These are phyloP conservation scores for Beroe ovata DNA, from an alignment of 37 sponge, comb jelly and placozoan genomes.

Conservation along the genomic window DNA sequence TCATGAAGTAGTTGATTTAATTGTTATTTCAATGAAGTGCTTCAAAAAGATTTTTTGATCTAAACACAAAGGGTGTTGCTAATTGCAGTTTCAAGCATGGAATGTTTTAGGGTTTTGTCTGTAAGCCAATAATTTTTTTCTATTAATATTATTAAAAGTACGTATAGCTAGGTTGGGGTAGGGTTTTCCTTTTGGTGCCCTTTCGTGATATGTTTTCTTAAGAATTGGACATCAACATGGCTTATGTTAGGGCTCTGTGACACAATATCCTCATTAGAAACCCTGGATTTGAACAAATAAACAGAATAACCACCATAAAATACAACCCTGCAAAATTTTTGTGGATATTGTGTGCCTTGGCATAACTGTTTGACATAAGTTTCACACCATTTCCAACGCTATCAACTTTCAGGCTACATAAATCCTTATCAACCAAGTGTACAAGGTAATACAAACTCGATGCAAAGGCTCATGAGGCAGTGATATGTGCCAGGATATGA, in stretches of 20 bases:
- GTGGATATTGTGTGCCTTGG: too few species aligned
- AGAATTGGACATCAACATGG: background rate
- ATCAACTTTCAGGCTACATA: background rate
- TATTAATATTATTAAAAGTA: background rate
- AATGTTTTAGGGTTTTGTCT: background rate
- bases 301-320: too few species aligned
- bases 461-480: too few species aligned
- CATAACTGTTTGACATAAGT: too few species aligned
- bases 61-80: too few species aligned
- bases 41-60: background rate
- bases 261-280: too few species aligned
- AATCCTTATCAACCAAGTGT: conserved; percentile 23
- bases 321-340: too few species aligned
- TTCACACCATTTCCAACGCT: conserved; percentile 12
- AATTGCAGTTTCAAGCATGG: too few species aligned
- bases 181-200: too few species aligned
- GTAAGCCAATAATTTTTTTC: background rate
- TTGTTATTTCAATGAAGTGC: background rate
- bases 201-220: background rate
- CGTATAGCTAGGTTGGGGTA: background rate
- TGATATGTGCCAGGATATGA: too few species aligned
- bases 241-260: background rate
- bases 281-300: too few species aligned
- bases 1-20: too few species aligned
- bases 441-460: conserved; percentile 56